phyloP scores from a whole-genome alignment of 2,113 vertebrate species.

The Promerops cafer region DNA sequence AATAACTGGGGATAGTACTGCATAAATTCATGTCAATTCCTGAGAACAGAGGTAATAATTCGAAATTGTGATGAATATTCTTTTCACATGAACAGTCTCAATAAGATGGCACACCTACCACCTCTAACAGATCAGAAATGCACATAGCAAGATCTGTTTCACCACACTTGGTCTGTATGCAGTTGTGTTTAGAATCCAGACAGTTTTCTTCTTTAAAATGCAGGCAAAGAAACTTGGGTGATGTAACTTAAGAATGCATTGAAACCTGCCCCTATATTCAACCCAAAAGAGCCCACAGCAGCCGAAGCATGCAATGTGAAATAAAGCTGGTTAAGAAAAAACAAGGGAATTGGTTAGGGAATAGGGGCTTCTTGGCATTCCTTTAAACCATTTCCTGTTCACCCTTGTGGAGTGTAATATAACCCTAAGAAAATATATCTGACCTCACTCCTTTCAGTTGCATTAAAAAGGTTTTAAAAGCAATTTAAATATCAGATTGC shows the following conservation, averaged over 20 bases:
- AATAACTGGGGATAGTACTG: not conserved
- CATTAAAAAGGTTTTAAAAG: not conserved
- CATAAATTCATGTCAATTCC: not conserved
- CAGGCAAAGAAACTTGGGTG: not conserved
- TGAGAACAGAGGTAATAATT: not conserved
- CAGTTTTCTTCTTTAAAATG: not conserved
- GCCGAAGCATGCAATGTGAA: conserved; percentile 1
- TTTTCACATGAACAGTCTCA: not conserved
- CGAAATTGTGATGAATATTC: not conserved
- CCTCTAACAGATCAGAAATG: not conserved
- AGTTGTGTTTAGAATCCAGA: not conserved
- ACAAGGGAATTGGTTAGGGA: conserved; percentile 21
- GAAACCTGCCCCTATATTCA: not conserved
- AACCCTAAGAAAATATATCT: conserved; percentile 39
- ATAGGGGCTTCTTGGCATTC: conserved; percentile 27
- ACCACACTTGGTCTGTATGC: not conserved
- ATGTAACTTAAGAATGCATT: not conserved
- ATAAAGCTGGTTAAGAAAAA: conserved; percentile 14
- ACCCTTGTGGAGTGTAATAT: conserved; percentile 13
- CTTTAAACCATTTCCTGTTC: conserved; percentile 48
- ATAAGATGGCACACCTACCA: not conserved
- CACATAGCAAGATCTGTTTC: not conserved
- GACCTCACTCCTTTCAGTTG: conserved; percentile 37
- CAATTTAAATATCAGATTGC: conserved; percentile 44
- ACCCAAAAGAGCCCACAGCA: conserved; percentile 10